Conservation (phyloP, 2,797 vertebrate species). For the Ctenochaetus hawaiiensis region DNA sequence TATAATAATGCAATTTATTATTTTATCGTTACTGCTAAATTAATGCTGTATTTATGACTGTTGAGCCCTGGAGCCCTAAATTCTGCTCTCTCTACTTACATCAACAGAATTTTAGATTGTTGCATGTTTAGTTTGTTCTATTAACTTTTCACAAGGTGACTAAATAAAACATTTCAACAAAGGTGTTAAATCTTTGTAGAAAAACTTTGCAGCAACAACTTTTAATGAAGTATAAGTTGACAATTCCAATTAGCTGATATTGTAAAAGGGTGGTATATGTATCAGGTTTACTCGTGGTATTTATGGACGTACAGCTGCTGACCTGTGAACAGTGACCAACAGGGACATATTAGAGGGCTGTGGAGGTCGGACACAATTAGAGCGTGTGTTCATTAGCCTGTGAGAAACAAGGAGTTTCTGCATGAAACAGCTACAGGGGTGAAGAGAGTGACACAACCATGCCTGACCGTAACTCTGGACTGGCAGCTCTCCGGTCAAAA, state of each 20-base stretch:
- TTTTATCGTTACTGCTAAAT: not conserved
- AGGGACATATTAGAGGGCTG: constrained; percentile 15
- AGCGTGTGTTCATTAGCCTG: constrained; percentile 32
- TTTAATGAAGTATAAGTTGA: constrained; percentile 5
- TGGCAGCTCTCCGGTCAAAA: constrained; percentile 12
- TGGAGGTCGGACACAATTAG: constrained; percentile 39
- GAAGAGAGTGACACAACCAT: constrained; percentile 12
- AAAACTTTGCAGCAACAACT: not conserved
- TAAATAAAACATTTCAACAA: not conserved
- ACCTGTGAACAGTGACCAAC: constrained; percentile 32
- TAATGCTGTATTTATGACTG: not conserved
- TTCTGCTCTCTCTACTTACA: not conserved
- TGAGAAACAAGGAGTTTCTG: constrained; percentile 27
- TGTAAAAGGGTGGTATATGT: not conserved
- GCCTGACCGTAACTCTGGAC: constrained; percentile 4
- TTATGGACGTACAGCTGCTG: constrained; percentile 24
- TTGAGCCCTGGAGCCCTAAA: not conserved
- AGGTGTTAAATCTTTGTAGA: not conserved
- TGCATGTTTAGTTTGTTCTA: not conserved
- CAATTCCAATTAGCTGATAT: not conserved
- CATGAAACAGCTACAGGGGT: constrained; percentile 4
- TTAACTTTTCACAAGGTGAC: not conserved
- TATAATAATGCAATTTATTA: constrained; percentile 6
- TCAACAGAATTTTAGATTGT: not conserved
- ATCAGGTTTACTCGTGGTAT: constrained; percentile 22